Percentiles rank a stretch among this genome's conserved stretches.
These are phyloP conservation scores for Rhopalosiphum maidis DNA, from an alignment of 1,140 invertebrate species.

Conservation along the genomic window DNA sequence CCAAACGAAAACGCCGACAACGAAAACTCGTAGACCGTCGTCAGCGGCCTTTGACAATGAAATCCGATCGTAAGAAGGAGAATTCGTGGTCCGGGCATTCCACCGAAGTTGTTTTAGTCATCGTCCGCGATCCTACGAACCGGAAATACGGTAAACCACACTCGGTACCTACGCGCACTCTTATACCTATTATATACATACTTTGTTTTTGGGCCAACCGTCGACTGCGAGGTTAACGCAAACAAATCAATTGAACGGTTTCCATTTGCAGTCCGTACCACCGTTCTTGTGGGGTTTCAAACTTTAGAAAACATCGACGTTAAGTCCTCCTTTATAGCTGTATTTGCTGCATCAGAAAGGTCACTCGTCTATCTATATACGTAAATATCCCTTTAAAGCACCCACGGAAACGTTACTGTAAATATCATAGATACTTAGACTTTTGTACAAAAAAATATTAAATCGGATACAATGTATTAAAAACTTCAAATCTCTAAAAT, in stretches of 20 bases:
- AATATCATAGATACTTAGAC: neutral
- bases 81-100: neutral
- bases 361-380: neutral
- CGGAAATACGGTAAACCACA: constrained; percentile 5
- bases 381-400: neutral
- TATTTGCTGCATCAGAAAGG: neutral
- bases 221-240: neutral
- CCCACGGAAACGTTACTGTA: neutral
- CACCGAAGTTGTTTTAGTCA: neutral
- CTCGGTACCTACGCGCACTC: neutral
- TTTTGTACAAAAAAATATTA: neutral
- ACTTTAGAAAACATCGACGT: neutral
- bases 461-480: neutral
- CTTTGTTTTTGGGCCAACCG: neutral
- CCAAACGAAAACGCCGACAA: neutral
- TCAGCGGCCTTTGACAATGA: neutral
- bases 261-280: neutral
- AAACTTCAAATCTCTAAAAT: neutral
- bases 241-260: neutral
- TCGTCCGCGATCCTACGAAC: neutral
- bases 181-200: neutral
- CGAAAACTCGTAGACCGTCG: neutral
- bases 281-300: neutral
- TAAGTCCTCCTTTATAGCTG: neutral
- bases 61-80: neutral